Base-by-base conservation (phyloP, 2,113 vertebrate genomes). In the Pogona vitticeps region DNA sequence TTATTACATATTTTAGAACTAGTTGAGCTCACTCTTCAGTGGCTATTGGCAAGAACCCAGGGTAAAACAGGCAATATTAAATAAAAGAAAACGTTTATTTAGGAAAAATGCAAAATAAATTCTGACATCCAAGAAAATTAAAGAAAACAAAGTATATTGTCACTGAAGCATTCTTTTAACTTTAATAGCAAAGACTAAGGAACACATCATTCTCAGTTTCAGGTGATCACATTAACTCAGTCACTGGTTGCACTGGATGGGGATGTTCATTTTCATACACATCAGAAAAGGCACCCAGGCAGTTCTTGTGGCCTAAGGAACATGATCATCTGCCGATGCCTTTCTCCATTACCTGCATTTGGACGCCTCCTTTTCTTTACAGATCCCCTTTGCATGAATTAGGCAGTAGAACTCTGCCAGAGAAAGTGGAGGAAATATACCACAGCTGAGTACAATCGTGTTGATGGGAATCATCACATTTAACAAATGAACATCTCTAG, bases 81-180 rank as follows among this genome's bases (percentile, higher is more conserved):
- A 63, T 33, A 63, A 83, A 13, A 20, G 36, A 42, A 84, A 75
- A 63, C 21, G 42, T 84, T 84, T 75, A 84, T 84, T 76, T 28
- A 15, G 36, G 36, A 33, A 21, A 52, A 36, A 33, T 31, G 18
- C 21, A 68, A 9, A n/a, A 84, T 3, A 75, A 73, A 73, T 61
- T 21, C 8, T 82, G 80, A 33, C 18, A 33, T 46, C 61, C 82
- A 75, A 61, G 31, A 71, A 81, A 58, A 63, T 63, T 70, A 36
- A 38, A 42, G 38, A 83, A 71, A 58, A 72, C 15, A 58, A 73
- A 73, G 70, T 40, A 7, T 56, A 40, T 73, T 73, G 2, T 83
- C 52, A 61, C 33, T 59, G 36, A 83, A 59, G 58, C 14, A 72
- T 63, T 40, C 6, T 23, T 56, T 83, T 71, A 42, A 23, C 61